These are phyloP conservation scores for Otocyon megalotis DNA, from an alignment of 2,113 vertebrate genomes.

Conservation along the genomic window DNA sequence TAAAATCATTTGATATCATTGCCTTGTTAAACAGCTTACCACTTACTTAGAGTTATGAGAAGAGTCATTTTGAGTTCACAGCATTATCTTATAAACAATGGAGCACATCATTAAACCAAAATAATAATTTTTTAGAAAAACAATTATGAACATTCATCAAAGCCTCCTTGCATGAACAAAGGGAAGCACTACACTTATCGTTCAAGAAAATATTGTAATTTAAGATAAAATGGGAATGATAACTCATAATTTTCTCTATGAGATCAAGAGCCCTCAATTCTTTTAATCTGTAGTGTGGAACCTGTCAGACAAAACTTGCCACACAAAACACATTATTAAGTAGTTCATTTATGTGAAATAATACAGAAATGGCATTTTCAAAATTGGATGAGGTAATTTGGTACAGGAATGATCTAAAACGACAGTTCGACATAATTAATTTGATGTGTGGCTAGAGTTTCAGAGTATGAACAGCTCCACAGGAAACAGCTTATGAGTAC, in stretches of 20 bases:
- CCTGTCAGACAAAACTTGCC: neutral
- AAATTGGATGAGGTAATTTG: slow-evolving; percentile 5
- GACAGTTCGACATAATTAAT: neutral
- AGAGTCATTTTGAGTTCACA: slow-evolving; percentile 77
- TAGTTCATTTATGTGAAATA: neutral
- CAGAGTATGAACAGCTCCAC: neutral
- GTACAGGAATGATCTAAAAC: neutral
- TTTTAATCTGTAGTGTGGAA: slow-evolving; percentile 46
- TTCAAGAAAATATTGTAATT: slow-evolving; percentile 65
- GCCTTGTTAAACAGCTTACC: slow-evolving; percentile 80
- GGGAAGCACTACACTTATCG: slow-evolving; percentile 38
- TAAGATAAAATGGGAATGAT: slow-evolving; percentile 68
- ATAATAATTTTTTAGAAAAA: slow-evolving; percentile 76
- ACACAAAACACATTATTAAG: neutral
- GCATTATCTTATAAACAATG: slow-evolving; percentile 82
- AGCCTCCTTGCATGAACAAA: slow-evolving; percentile 40
- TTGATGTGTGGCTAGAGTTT: slow-evolving; percentile 1
- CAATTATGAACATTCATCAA: slow-evolving; percentile 73
- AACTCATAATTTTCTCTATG: slow-evolving; percentile 59
- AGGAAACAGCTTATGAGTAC: neutral
- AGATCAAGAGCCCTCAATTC: slow-evolving; percentile 63
- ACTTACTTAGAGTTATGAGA: slow-evolving; percentile 80
- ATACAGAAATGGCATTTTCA: neutral
- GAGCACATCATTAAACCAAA: slow-evolving; percentile 80
- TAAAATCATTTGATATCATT: slow-evolving; percentile 81